phyloP scores from a whole-genome alignment of 2,888 invertebrate species.

The Stenotaenia linearis region DNA sequence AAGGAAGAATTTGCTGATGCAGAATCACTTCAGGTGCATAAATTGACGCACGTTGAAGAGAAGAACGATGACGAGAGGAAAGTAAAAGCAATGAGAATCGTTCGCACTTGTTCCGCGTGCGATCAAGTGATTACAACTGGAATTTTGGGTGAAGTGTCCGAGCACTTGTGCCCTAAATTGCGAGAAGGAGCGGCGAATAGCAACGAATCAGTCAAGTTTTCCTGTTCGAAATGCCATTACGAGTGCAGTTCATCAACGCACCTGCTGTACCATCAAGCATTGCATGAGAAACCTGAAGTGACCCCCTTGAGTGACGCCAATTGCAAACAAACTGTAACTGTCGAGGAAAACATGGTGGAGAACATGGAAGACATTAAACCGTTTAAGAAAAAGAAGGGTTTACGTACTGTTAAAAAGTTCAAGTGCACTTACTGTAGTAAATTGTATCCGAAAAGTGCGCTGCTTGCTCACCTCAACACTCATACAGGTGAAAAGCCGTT shows the following conservation, averaged over 20 bases:
- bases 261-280: conserved; percentile 7
- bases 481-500: conserved; percentile 43
- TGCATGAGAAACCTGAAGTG: conserved; percentile 1
- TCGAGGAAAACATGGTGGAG: neutral
- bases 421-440: conserved; percentile 44
- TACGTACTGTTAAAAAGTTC: conserved; percentile 35
- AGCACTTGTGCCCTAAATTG: neutral
- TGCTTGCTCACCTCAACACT: conserved; percentile 44
- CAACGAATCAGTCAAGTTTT: conserved; percentile 7
- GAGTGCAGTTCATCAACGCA: conserved; percentile 1
- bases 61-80: neutral
- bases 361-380: neutral
- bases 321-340: neutral
- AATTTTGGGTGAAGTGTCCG: neutral
- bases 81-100: neutral
- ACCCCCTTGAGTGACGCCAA: neutral
- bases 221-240: conserved; percentile 34
- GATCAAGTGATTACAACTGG: conserved; percentile 55
- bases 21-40: neutral
- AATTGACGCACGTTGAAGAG: conserved; percentile 54
- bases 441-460: conserved; percentile 42
- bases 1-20: conserved; percentile 57
- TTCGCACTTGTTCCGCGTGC: conserved; percentile 40
- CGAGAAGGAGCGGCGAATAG: neutral
- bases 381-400: neutral